These are phyloP conservation scores for Camponotus floridanus DNA, from an alignment of 1,140 invertebrate genomes.

Conservation along the genomic window DNA sequence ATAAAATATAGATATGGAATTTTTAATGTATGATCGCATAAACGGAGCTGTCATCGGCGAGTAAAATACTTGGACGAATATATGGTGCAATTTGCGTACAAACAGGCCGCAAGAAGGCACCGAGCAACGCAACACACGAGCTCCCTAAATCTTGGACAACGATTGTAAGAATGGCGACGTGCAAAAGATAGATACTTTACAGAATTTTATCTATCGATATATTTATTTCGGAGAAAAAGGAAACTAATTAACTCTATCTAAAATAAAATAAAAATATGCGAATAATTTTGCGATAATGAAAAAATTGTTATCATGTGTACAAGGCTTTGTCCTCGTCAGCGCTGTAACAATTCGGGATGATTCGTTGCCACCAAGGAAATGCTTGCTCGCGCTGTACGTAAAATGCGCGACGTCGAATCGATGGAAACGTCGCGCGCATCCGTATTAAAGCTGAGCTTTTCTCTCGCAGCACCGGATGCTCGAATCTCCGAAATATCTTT, in stretches of 20 bases:
- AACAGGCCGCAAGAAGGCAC: constrained; percentile 82
- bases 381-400: constrained; percentile 61
- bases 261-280: background rate
- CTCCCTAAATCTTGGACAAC: constrained; percentile 68
- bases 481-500: constrained; percentile 34
- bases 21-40: constrained; percentile 3
- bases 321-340: constrained; percentile 17
- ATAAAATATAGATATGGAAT: constrained; percentile 32
- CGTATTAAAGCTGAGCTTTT: constrained; percentile 75
- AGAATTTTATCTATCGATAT: constrained; percentile 12
- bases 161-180: constrained; percentile 20
- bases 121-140: constrained; percentile 79
- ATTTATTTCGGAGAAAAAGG: background rate
- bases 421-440: constrained; percentile 82
- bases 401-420: constrained; percentile 79
- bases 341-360: constrained; percentile 60
- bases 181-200: constrained; percentile 28
- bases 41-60: constrained; percentile 41
- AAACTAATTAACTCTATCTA: background rate
- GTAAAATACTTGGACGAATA: constrained; percentile 70
- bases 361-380: constrained; percentile 70
- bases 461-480: constrained; percentile 49
- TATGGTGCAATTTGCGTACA: constrained; percentile 72
- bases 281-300: background rate
- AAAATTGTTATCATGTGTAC: constrained; percentile 32